Base-by-base conservation (phyloP, 2,797 vertebrate genomes). In the Scyliorhinus canicula region DNA sequence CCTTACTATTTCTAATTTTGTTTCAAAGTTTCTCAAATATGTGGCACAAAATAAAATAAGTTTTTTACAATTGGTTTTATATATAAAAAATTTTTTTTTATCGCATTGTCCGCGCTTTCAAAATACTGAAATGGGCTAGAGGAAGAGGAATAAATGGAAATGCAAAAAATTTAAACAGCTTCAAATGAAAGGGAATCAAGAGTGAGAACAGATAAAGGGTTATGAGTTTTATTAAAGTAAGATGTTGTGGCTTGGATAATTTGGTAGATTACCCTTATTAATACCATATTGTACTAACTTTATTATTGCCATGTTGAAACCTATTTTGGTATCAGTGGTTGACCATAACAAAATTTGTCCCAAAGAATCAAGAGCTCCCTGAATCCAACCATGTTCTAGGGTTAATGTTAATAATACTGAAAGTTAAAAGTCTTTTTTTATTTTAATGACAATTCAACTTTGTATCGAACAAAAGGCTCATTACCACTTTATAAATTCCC, bases 401-500 rank as follows among this genome's bases (percentile, higher is more conserved):
- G 35, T 40, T 91, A 65, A 71, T 71, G 28, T 65, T 74, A 94
- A 26, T 94, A 94, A 71, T 74, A 12, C n/a, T 2, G 63, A 93
- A 67, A 93, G 63, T 24, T 93, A 93, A 93, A 93, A 28, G 44
- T 31, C 16, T 31, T 94, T 94, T 21, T 31, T 74, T 52, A 94
- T 69, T 74, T 50, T 55, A 71, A 94, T 50, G 93, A 52, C 67
- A 69, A 74, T 35, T 74, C 5, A 94, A 94, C 86, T 90, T 90
- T 60, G 31, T 21, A 90, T 60, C 19, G 57, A n/a, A 19, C 28
- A 50, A 52, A 94, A 69, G 74, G 65, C 93, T 74, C 67, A 94
- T 71, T 71, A 74, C 47, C 47, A 35, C 47, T 94, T 94, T 71
- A 69, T 94, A 94, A 94, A 94, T 94, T 35, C 47, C 11, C 67